Evolutionary conservation across 2,888 invertebrate species (phyloP).

Genomic region (Agrotis exclamationis): DNA sequence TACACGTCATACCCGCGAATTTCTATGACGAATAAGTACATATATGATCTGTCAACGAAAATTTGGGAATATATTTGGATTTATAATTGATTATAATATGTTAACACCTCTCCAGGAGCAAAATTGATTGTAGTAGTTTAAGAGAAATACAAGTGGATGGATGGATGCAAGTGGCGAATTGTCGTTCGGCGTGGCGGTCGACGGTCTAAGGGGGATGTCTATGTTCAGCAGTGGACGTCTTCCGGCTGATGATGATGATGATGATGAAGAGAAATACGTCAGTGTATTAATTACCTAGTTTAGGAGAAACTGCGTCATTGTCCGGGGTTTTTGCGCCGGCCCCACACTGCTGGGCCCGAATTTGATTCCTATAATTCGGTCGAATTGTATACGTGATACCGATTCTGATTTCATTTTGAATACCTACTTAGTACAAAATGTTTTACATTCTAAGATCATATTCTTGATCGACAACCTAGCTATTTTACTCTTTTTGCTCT

Average conservation of each 20-base stretch:
- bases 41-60: too few species aligned
- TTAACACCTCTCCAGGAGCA: too few species aligned
- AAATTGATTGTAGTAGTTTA: neutral
- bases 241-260: too few species aligned
- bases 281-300: neutral
- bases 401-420: slow-evolving; percentile 17
- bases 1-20: neutral
- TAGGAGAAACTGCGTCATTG: slow-evolving; percentile 39
- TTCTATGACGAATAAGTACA: neutral
- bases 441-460: slow-evolving; percentile 46
- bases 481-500: neutral
- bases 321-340: slow-evolving; percentile 34
- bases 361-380: slow-evolving; percentile 43
- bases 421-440: slow-evolving; percentile 13
- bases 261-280: too few species aligned
- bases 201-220: too few species aligned
- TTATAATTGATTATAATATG: too few species aligned
- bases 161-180: too few species aligned
- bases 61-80: too few species aligned
- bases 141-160: too few species aligned
- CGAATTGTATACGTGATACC: slow-evolving; percentile 25
- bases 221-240: too few species aligned
- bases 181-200: too few species aligned
- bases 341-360: slow-evolving; percentile 14
- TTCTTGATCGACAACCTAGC: slow-evolving; percentile 27